These are phyloP conservation scores for Coccyzus lansbergi DNA, from an alignment of 2,797 vertebrate genomes.

Conservation along the genomic window DNA sequence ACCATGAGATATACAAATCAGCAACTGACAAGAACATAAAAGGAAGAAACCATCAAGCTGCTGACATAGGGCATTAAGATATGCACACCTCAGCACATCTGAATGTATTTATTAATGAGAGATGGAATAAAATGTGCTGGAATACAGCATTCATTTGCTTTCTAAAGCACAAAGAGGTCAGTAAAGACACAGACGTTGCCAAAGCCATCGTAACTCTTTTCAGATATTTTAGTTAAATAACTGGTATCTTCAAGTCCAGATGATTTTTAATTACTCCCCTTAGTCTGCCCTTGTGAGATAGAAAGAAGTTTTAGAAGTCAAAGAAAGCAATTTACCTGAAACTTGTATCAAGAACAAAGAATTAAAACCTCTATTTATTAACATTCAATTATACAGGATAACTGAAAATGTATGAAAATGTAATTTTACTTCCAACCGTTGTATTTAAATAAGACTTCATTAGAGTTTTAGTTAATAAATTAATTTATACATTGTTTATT, in stretches of 20 bases:
- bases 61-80: not conserved
- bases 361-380: not conserved
- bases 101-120: not conserved
- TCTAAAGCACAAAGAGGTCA: conserved; percentile 27
- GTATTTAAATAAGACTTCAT: not conserved
- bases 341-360: not conserved
- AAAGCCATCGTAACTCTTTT: conserved; percentile 12
- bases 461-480: not conserved
- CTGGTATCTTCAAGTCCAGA: not conserved
- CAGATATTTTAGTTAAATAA: not conserved
- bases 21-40: not conserved
- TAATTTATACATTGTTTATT: not conserved
- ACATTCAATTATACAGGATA: not conserved
- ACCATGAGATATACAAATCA: not conserved
- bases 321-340: not conserved
- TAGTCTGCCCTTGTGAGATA: not conserved
- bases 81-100: not conserved
- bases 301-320: not conserved
- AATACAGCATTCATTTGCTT: conserved; percentile 7
- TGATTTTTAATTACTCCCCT: not conserved
- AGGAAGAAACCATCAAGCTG: not conserved
- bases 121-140: conserved; percentile 32
- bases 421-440: not conserved
- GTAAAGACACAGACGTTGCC: not conserved
- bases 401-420: not conserved